phyloP scores from a whole-genome alignment of 2,888 invertebrate genomes.

The Gymnoscelis rufifasciata region DNA sequence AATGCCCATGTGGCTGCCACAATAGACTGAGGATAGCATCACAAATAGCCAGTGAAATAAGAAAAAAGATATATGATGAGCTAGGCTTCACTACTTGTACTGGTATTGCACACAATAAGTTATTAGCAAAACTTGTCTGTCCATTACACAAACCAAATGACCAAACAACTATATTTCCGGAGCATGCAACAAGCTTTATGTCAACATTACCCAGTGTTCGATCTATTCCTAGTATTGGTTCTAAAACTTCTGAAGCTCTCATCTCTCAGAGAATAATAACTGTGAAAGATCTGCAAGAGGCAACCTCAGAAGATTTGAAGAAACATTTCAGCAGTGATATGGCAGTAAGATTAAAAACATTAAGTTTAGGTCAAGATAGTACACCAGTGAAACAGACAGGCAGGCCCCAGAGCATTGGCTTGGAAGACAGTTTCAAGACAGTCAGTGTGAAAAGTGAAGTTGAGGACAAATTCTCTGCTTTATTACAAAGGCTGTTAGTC shows the following conservation, averaged over 20 bases:
- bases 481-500: conserved; percentile 84
- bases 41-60: conserved; percentile 86
- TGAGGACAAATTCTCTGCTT: conserved; percentile 83
- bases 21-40: conserved; percentile 84
- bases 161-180: conserved; percentile 88
- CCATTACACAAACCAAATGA: conserved; percentile 88
- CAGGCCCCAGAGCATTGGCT: conserved; percentile 87
- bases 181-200: conserved; percentile 82
- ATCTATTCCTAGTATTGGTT: conserved; percentile 87
- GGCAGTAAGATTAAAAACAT: conserved; percentile 83
- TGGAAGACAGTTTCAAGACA: conserved; percentile 88
- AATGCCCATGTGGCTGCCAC: conserved; percentile 87
- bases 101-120: conserved; percentile 90
- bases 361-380: conserved; percentile 87
- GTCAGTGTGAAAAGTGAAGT: conserved; percentile 86
- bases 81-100: conserved; percentile 89
- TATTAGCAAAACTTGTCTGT: conserved; percentile 88
- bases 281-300: conserved; percentile 83
- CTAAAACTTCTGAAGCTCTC: conserved; percentile 82
- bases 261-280: conserved; percentile 82
- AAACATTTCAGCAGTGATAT: conserved; percentile 83
- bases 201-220: conserved; percentile 80
- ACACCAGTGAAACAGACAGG: conserved; percentile 85
- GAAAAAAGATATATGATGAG: conserved; percentile 82
- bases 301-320: conserved; percentile 77